These are phyloP conservation scores for Abscondita cerata DNA, from an alignment of 2,888 invertebrate genomes.

Conservation along the genomic window DNA sequence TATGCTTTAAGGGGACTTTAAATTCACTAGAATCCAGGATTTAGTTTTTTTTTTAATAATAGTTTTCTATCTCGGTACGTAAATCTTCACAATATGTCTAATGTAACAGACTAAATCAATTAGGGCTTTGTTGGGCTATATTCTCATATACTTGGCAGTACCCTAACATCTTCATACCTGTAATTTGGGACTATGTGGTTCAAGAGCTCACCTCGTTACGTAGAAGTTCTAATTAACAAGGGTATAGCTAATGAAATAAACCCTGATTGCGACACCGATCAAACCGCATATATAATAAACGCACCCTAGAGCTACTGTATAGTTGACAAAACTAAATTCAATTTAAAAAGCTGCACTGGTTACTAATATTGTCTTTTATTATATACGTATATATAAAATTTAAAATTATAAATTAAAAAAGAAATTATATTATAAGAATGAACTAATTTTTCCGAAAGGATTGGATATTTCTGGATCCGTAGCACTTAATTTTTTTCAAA, in stretches of 20 bases:
- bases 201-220: slow-evolving; percentile 55
- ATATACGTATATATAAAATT: no score
- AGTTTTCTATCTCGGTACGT: background rate
- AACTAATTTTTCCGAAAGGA: no score
- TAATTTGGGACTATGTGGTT: slow-evolving; percentile 55
- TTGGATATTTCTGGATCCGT: no score
- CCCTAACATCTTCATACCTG: slow-evolving; percentile 40
- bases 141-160: slow-evolving; percentile 25
- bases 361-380: no score
- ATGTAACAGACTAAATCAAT: slow-evolving; percentile 29
- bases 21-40: no score
- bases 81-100: slow-evolving; percentile 18
- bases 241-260: slow-evolving; percentile 57
- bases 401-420: no score
- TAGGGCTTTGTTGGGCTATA: slow-evolving; percentile 21
- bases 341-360: no score
- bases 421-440: no score
- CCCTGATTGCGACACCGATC: slow-evolving; percentile 58
- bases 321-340: slow-evolving; percentile 22
- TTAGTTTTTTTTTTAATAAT: no score
- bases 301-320: slow-evolving; percentile 21
- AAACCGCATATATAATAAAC: slow-evolving; percentile 42
- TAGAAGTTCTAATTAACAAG: slow-evolving; percentile 57
- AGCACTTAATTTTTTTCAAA: no score
- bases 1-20: no score